Percentiles rank a stretch among this genome's conserved stretches.
These are phyloP conservation scores for Erebia epiphron DNA, from an alignment of 2,888 invertebrate genomes.

Conservation along the genomic window DNA sequence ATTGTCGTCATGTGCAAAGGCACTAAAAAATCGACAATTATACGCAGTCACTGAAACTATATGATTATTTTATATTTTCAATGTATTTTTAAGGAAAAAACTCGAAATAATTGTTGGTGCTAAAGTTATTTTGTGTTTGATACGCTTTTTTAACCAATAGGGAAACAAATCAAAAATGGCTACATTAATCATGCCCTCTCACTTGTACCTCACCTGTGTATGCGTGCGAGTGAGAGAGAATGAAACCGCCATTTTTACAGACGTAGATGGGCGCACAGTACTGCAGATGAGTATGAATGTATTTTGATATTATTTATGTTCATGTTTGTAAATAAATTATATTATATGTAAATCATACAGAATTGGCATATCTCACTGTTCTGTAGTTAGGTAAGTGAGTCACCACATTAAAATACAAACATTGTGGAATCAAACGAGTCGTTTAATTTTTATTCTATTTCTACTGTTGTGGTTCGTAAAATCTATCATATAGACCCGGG, in stretches of 20 bases:
- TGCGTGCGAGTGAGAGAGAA: too few species aligned
- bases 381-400: constrained; percentile 67
- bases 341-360: constrained; percentile 50
- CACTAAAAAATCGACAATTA: background rate
- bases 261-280: constrained; percentile 38
- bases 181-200: too few species aligned
- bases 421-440: constrained; percentile 54
- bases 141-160: constrained; percentile 42
- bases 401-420: constrained; percentile 70
- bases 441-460: constrained; percentile 53
- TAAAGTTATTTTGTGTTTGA: constrained; percentile 61
- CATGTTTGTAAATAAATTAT: constrained; percentile 74
- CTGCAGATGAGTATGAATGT: constrained; percentile 56
- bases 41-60: background rate
- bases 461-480: background rate
- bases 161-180: too few species aligned
- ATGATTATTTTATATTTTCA: background rate
- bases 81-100: background rate
- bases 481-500: too few species aligned
- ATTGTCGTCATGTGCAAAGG: background rate
- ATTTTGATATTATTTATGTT: constrained; percentile 82
- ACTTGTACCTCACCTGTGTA: too few species aligned
- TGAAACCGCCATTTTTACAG: constrained; percentile 20
- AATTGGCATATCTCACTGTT: constrained; percentile 80
- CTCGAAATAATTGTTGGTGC: constrained; percentile 54